A percentile compares a stretch with the other conserved stretches of the same genome.
Conservation (phyloP, 2,113 vertebrate species). For the Gasterosteus nipponicus region DNA sequence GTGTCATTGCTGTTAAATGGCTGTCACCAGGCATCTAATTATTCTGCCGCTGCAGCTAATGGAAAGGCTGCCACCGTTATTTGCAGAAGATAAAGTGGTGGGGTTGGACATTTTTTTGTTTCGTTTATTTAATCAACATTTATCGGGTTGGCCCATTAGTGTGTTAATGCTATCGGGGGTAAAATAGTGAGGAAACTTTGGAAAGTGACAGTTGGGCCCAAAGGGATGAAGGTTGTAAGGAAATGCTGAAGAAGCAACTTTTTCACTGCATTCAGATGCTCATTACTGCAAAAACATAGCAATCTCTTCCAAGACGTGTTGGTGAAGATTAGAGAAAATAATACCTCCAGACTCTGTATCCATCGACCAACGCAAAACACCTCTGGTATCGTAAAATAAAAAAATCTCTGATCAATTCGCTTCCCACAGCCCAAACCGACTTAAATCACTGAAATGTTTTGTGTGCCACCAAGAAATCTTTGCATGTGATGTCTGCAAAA, state of each 20-base stretch:
- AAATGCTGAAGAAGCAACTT: background rate
- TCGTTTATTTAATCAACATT: background rate
- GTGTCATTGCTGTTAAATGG: constrained; percentile 51
- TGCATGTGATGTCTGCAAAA: background rate
- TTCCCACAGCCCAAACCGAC: background rate
- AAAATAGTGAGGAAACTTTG: background rate
- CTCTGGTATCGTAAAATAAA: background rate
- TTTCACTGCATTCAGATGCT: background rate
- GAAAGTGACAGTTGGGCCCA: constrained; percentile 5
- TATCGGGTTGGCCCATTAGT: background rate
- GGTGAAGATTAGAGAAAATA: background rate
- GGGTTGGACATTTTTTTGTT: background rate
- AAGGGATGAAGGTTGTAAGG: background rate
- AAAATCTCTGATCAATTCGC: background rate
- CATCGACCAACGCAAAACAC: background rate
- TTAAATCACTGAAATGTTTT: too few relatives aligned
- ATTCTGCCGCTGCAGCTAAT: constrained; percentile 50
- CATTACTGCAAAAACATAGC: constrained; percentile 2
- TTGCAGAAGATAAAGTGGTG: constrained; percentile 36
- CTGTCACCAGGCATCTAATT: constrained; percentile 61
- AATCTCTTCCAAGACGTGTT: background rate
- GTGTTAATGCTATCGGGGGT: background rate
- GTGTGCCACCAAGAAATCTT: background rate
- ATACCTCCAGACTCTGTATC: background rate
- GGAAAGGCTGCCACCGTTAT: constrained; percentile 20